These are phyloP conservation scores for Trachelus tabidus DNA, from an alignment of 2,888 invertebrate genomes.

Conservation along the genomic window DNA sequence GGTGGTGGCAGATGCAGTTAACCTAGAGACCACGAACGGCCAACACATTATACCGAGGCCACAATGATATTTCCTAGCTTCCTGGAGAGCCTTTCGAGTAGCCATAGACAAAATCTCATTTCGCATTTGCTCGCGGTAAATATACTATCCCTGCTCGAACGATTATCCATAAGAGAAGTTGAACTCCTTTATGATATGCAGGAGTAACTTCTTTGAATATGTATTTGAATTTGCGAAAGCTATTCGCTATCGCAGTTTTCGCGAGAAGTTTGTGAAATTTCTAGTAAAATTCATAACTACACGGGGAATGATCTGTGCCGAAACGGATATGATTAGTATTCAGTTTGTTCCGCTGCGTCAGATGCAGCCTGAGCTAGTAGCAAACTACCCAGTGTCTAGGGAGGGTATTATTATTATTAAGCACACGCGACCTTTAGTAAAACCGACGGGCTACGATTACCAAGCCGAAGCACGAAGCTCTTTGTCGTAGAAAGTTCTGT, in stretches of 20 bases:
- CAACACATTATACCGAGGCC: slow-evolving; percentile 33
- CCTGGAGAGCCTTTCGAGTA: not conserved
- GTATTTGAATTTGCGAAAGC: not conserved
- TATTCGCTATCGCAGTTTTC: not conserved
- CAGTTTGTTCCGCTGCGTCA: not conserved
- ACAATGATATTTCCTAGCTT: not conserved
- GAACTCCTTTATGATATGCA: not conserved
- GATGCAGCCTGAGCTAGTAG: not conserved
- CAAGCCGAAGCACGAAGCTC: not conserved
- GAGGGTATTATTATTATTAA: not conserved
- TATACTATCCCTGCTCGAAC: not conserved
- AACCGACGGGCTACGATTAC: not conserved
- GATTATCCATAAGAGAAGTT: not conserved
- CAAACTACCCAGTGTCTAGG: not conserved
- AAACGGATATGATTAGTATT: slow-evolving; percentile 4
- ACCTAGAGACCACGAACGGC: slow-evolving; percentile 40
- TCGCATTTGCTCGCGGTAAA: not conserved
- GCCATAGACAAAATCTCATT: not conserved
- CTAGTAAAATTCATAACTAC: not conserved
- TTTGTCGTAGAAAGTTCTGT: not conserved
- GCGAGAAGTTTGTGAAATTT: not conserved
- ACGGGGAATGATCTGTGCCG: not conserved
- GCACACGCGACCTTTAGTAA: not conserved
- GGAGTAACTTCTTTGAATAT: not conserved
- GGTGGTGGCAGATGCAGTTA: slow-evolving; percentile 58